These are phyloP conservation scores for Xylota sylvarum DNA, from an alignment of 2,888 invertebrate species.

Conservation along the genomic window DNA sequence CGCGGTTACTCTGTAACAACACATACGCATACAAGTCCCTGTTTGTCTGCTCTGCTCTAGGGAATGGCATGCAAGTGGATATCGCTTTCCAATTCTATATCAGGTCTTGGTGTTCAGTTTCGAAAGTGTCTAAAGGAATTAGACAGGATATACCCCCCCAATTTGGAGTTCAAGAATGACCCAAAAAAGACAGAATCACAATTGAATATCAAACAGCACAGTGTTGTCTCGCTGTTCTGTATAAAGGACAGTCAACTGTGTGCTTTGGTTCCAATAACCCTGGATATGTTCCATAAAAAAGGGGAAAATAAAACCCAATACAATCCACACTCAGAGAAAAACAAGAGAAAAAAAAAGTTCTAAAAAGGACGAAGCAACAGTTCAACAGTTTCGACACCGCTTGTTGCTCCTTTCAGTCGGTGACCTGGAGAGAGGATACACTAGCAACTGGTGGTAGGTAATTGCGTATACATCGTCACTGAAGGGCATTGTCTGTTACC, in stretches of 20 bases:
- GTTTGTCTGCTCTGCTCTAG: neutral
- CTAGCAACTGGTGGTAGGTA: constrained; percentile 70
- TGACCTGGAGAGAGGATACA: constrained; percentile 38
- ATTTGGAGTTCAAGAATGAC: neutral
- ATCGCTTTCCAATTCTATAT: neutral
- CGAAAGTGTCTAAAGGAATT: neutral
- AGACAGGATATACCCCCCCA: neutral
- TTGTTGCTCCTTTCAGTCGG: constrained; percentile 51
- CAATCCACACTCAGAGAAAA: constrained; percentile 14
- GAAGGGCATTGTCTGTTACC: constrained; percentile 42
- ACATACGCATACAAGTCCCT: neutral
- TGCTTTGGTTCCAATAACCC: constrained; percentile 48
- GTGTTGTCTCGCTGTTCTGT: neutral
- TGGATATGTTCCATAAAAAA: constrained; percentile 46
- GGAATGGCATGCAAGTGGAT: neutral
- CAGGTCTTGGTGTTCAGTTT: neutral
- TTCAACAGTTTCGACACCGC: constrained; percentile 12
- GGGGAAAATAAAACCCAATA: neutral
- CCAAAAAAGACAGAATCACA: constrained; percentile 6
- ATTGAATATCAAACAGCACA: neutral
- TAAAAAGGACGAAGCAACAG: constrained; percentile 59
- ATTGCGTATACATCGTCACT: constrained; percentile 38
- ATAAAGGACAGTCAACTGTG: constrained; percentile 9
- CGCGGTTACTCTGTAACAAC: constrained; percentile 1
- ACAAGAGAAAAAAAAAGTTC: constrained; percentile 5